A percentile compares a stretch with the other conserved stretches of the same genome.
Evolutionary conservation across 1,140 invertebrate genomes (phyloP).

Genomic region (Dinoponera quadriceps): DNA sequence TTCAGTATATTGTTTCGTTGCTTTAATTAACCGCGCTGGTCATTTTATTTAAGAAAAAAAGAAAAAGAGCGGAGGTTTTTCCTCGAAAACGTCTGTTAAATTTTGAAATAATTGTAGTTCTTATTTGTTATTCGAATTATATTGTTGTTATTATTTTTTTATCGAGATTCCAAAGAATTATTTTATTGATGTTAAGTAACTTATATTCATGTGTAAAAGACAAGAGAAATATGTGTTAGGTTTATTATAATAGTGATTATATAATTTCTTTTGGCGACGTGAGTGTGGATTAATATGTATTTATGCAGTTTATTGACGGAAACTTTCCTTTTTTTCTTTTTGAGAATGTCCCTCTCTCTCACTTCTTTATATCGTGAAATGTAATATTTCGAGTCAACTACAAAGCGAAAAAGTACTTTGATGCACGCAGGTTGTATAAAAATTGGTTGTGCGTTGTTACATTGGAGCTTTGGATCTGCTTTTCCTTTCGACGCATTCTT

Average conservation of each 20-base stretch:
- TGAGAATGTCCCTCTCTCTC: neutral
- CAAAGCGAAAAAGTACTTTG: slow-evolving; percentile 76
- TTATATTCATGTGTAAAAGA: too few relatives aligned
- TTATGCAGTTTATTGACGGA: too few relatives aligned
- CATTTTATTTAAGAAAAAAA: neutral
- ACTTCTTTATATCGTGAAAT: slow-evolving; percentile 39
- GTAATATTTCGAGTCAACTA: slow-evolving; percentile 60
- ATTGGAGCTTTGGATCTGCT: slow-evolving; percentile 79
- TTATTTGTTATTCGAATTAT: too few relatives aligned
- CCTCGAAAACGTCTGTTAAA: slow-evolving; percentile 16
- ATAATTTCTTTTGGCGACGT: too few relatives aligned
- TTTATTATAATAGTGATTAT: too few relatives aligned
- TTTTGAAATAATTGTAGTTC: slow-evolving; percentile 5
- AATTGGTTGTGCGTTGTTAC: slow-evolving; percentile 84
- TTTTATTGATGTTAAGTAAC: too few relatives aligned
- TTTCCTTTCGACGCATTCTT: slow-evolving; percentile 66
- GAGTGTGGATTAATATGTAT: too few relatives aligned
- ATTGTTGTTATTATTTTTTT: too few relatives aligned
- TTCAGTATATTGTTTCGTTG: neutral
- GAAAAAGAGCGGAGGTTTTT: neutral
- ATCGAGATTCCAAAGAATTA: too few relatives aligned
- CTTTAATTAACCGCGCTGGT: neutral
- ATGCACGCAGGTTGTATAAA: slow-evolving; percentile 84
- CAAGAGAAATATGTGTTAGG: too few relatives aligned
- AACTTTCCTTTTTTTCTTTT: neutral